Conservation (phyloP, 2,797 vertebrate genomes). For the Distichodus sexfasciatus region DNA sequence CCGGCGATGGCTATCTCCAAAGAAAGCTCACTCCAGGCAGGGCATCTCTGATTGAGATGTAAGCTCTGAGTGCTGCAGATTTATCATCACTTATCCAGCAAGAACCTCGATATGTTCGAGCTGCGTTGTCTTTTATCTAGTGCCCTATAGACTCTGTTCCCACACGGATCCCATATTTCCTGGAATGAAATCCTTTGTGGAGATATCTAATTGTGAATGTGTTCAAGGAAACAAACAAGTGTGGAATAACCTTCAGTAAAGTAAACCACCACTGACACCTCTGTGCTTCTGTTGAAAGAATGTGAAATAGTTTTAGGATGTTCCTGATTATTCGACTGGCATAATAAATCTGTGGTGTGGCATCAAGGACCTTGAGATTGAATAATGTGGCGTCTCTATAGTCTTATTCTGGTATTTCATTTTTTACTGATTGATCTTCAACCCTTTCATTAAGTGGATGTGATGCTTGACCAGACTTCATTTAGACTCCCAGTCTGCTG, state of each 20-base stretch:
- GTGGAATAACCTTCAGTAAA: no score
- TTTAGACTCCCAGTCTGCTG: background rate
- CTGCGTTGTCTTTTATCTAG: background rate
- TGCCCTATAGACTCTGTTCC: background rate
- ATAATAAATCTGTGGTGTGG: background rate
- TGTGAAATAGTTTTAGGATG: background rate
- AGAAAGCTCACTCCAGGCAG: background rate
- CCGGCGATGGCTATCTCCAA: background rate
- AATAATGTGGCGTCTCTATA: background rate
- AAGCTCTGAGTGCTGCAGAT: background rate
- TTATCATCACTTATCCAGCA: background rate
- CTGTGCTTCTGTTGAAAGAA: background rate
- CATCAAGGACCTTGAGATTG: background rate
- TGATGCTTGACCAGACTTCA: background rate
- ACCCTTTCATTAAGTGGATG: background rate
- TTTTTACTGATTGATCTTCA: background rate
- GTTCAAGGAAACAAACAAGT: background rate
- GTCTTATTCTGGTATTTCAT: background rate
- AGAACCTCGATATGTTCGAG: background rate
- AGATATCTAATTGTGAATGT: background rate
- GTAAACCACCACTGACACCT: background rate
- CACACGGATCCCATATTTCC: background rate
- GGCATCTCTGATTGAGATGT: slow-evolving; percentile 2
- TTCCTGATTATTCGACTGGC: background rate
- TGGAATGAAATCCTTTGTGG: background rate